These are phyloP conservation scores for Tetropium fuscum DNA, from an alignment of 2,888 invertebrate species.

Conservation along the genomic window DNA sequence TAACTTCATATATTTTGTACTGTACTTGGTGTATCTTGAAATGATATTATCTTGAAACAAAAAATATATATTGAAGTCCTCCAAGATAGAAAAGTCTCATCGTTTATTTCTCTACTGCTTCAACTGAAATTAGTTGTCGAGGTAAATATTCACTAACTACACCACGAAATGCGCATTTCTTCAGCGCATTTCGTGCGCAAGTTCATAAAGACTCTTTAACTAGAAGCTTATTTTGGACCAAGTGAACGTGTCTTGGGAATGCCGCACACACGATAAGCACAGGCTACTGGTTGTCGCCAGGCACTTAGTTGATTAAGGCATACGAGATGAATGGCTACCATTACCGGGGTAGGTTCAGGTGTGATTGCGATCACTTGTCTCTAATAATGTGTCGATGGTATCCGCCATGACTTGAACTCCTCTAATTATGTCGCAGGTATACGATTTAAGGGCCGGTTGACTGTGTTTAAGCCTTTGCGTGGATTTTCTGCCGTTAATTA, in stretches of 20 bases:
- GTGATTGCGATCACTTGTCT: conserved; percentile 54
- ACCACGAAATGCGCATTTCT: too few relatives aligned
- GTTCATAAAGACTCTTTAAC: too few relatives aligned
- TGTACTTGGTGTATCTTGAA: too few relatives aligned
- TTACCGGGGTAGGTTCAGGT: conserved; percentile 48
- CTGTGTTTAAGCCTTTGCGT: conserved; percentile 8
- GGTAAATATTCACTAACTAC: too few relatives aligned
- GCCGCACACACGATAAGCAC: conserved; percentile 13
- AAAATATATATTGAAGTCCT: too few relatives aligned
- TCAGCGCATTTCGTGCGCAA: too few relatives aligned
- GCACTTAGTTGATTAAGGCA: conserved; percentile 48
- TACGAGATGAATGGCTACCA: conserved; percentile 50
- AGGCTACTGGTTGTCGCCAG: conserved; percentile 17
- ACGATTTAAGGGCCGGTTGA: conserved; percentile 33
- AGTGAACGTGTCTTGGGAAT: conserved; percentile 13
- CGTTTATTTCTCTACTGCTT: too few relatives aligned
- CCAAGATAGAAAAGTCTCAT: too few relatives aligned
- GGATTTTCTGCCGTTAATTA: conserved; percentile 17
- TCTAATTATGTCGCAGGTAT: conserved; percentile 53
- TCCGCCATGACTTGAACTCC: conserved; percentile 38
- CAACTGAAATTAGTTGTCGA: too few relatives aligned
- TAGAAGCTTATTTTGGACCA: conserved; percentile 19
- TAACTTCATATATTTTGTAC: too few relatives aligned
- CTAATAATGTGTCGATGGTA: conserved; percentile 53
- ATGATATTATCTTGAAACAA: too few relatives aligned